Evolutionary conservation across 1,140 invertebrate species (phyloP).

Genomic region (Sinella curviseta): DNA sequence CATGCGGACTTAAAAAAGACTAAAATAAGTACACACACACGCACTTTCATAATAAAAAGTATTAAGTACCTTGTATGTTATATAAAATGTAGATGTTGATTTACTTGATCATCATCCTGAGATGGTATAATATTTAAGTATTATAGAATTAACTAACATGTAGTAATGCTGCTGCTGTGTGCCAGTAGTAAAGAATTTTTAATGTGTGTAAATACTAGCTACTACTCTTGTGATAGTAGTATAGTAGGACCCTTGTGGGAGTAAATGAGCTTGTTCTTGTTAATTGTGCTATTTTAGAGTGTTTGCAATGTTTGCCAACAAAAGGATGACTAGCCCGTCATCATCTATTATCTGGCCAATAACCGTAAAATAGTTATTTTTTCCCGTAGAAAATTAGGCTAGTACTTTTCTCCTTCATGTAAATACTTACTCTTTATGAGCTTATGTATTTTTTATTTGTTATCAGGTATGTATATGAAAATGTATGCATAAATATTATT

Average conservation of each 20-base stretch:
- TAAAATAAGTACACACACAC: not conserved
- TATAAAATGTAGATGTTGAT: not conserved
- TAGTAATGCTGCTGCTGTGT: no score
- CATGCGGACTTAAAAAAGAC: not conserved
- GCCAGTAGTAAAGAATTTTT: no score
- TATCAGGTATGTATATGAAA: no score
- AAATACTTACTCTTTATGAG: not conserved
- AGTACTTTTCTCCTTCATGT: not conserved
- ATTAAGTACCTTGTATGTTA: not conserved
- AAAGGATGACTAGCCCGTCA: conserved; percentile 5
- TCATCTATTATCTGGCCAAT: conserved; percentile 20
- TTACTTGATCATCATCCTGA: not conserved
- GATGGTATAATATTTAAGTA: no score
- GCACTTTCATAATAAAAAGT: not conserved
- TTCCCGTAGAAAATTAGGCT: conserved; percentile 18
- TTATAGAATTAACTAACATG: not conserved
- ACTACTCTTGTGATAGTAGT: no score
- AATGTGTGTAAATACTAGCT: no score
- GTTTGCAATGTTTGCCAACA: not conserved
- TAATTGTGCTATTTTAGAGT: conserved; percentile 16
- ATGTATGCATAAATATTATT: no score
- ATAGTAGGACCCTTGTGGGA: no score
- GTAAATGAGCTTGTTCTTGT: not conserved
- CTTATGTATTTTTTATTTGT: not conserved
- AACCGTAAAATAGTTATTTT: conserved; percentile 16